Conservation (phyloP, 2,797 vertebrate genomes). For the Hybognathus amarus region DNA sequence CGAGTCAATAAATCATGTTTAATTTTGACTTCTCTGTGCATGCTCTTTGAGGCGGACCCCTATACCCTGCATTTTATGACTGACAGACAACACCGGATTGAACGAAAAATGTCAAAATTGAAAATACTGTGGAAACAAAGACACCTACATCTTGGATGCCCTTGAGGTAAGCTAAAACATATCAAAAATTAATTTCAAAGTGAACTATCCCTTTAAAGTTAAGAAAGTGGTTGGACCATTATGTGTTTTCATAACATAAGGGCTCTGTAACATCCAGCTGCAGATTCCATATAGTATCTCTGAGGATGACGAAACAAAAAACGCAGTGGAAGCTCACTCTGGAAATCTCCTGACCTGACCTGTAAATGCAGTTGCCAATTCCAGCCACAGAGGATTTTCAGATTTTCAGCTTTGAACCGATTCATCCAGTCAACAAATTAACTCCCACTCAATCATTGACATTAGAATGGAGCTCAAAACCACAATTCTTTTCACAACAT, state of each 20-base stretch:
- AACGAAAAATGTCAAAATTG: no score
- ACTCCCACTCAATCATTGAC: background rate
- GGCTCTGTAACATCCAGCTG: background rate
- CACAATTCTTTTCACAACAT: background rate
- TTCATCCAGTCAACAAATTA: background rate
- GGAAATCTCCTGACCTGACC: slow-evolving; percentile 3
- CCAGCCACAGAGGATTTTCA: background rate
- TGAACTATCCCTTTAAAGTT: no score
- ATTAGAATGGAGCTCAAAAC: background rate
- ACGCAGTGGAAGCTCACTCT: background rate
- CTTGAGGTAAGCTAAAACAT: no score
- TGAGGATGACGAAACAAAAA: slow-evolving; percentile 5
- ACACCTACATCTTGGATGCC: no score
- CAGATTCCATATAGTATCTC: background rate
- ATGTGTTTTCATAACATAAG: background rate
- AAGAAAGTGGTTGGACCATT: background rate
- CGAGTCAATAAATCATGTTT: no score
- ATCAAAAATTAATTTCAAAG: no score
- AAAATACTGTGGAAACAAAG: no score
- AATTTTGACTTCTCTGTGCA: no score
- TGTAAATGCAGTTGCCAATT: slow-evolving; percentile 9
- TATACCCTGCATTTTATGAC: no score
- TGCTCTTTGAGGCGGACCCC: no score
- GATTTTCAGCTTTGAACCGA: background rate
- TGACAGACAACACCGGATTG: no score